Evolutionary conservation across 2,113 vertebrate species (phyloP), one percentile per base, ranked within the genome.

Genomic region (Potamarius usumacintae): DNA sequence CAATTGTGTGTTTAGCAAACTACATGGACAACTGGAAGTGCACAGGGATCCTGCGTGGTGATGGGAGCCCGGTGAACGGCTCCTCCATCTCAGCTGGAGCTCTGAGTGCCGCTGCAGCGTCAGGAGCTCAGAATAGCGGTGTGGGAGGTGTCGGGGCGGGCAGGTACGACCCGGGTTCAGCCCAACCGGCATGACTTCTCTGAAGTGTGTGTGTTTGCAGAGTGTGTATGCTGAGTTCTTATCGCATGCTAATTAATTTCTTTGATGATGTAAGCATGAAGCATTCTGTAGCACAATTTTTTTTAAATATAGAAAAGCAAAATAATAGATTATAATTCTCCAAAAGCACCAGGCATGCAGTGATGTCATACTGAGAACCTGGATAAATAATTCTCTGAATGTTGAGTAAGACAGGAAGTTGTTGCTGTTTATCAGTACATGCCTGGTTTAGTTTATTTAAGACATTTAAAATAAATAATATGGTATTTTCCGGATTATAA

Each of bases 1-100:
- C 48, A 67, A 30, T 12, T 74, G 53, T 50, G 7, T 17, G 67
- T 55, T 22, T 94, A 99, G 98, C 98, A 62, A 99, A 99, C 93
- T 99, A 99, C 93, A 99, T 99, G 98, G 97, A 98, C 93, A 99
- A 98, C 94, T 99, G 98, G 98, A 99, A 99, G 91, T 99, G 97
- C 90, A 99, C 97, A 18, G 98, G 97, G 86, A 97, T 99, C 92
- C 94, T 99, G 92, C 98, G 98, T 94, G 98, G 98, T 89, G 99
- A 99, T 2, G 98, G 98, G 88, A 99, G 97, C 92, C 98, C 97
- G 0, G 96, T 99, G 89, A 98, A 94, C 42, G 96, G 97, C 88
- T 96, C 95, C 25, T 96, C 95, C 0, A 92, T 96, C 93, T 97
- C 97, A 90, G 96, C 96, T 89, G 96, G 96, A 89, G 95, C 95